Percentiles rank a stretch among this genome's conserved stretches.
Conservation (phyloP, 1,140 invertebrate species). For the Pogonognathellus flavescens region DNA sequence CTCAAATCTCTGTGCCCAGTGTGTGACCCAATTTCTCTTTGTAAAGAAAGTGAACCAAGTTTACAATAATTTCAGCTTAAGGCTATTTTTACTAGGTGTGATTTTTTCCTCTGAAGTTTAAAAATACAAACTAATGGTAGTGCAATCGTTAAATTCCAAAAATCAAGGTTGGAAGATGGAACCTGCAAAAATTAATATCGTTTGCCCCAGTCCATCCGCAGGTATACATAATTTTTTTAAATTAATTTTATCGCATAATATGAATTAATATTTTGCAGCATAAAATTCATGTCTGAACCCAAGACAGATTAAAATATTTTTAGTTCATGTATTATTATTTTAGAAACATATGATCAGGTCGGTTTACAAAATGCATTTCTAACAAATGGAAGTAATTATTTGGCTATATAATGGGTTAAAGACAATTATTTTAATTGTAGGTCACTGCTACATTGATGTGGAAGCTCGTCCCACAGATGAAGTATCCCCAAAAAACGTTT, state of each 20-base stretch:
- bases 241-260: no score
- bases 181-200: slow-evolving; percentile 13
- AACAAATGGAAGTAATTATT: no score
- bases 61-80: background rate
- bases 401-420: background rate
- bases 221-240: slow-evolving; percentile 5
- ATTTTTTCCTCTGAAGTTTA: background rate
- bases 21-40: slow-evolving; percentile 26
- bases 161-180: slow-evolving; percentile 22
- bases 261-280: no score
- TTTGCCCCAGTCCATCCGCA: slow-evolving; percentile 27
- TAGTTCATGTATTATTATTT: no score
- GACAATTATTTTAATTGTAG: background rate
- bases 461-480: background rate
- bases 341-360: no score
- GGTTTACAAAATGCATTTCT: no score
- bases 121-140: no score
- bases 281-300: no score
- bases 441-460: slow-evolving; percentile 7
- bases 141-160: background rate
- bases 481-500: slow-evolving; percentile 24
- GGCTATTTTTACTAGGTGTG: background rate
- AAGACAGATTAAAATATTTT: no score
- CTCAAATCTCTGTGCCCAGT: slow-evolving; percentile 19
- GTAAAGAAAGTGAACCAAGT: background rate